Evolutionary conservation across 2,888 invertebrate genomes (phyloP), one percentile per base, ranked within the genome.

Genomic region (Diaperis boleti): DNA sequence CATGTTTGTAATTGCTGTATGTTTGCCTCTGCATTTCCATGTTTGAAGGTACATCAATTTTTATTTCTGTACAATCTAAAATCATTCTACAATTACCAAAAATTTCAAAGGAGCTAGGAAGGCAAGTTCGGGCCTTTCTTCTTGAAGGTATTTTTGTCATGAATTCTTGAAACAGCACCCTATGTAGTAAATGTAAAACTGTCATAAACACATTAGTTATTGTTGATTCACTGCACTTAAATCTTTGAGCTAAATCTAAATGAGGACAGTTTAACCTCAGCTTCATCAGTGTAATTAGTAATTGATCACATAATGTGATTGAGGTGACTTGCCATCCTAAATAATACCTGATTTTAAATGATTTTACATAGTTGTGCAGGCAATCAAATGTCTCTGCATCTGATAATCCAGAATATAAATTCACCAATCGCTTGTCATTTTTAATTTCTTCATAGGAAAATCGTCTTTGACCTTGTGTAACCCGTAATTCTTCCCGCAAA

Each of bases 1-100:
- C 33, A 37, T 70, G 68, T 57, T 75, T 73, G 35, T 72, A 73
- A 7, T 57, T 54, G 50, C 70, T 71, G 22, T 65, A 70, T 1
- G 67, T 70, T 1, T 37, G 10, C 35, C 55, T 57, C 47, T 71
- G 68, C 22, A 45, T 59, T 17, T 65, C 54, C 59, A 69, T 56
- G 20, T 45, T 55, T 35, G 39, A 37, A n/a, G 14, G 50, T n/a
- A 8, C 2, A 8, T 26, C 11, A 11, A 10, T 26, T 45, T 20
- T 45, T 1, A 62, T 39, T 26, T 65, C 63, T 2, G 64, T 64
- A 37, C 64, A 66, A 37, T 66, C 64, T n/a, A 62, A 7, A 17
- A 62, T 47, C 13, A 66, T 60, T 49, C 54, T 17, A 17, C 41
- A 56, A 31, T 65, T 68, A 47, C 59, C 42, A 47, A 35, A 52